Evolutionary conservation across 2,113 vertebrate species (phyloP).

Genomic region (Aspidoscelis tigris): DNA sequence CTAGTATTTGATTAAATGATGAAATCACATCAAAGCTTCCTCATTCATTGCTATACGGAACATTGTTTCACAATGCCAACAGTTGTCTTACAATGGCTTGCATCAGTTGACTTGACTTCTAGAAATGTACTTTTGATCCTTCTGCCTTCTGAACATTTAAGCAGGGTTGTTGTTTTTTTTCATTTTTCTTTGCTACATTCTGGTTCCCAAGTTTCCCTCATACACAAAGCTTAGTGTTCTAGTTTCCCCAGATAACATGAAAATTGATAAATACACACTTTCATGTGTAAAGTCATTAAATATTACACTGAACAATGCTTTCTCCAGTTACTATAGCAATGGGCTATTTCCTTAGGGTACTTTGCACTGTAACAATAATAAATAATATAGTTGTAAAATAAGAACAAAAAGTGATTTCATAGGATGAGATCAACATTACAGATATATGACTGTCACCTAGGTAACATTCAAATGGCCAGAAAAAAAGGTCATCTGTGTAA

Average conservation of each 20-base stretch:
- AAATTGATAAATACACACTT: not conserved
- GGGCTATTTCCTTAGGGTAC: too few species aligned
- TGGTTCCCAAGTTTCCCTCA: not conserved
- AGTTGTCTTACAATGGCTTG: too few species aligned
- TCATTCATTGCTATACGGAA: not conserved
- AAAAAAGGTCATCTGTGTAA: too few species aligned
- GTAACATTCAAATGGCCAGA: too few species aligned
- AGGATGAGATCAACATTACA: too few species aligned
- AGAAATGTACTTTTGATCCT: not conserved
- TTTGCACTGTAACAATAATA: too few species aligned
- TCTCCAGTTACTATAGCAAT: too few species aligned
- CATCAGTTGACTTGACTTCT: too few species aligned
- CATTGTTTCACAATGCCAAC: not conserved
- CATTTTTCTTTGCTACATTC: not conserved
- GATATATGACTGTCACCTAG: too few species aligned
- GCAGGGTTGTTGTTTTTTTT: not conserved
- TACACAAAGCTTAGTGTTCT: not conserved
- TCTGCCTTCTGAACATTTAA: not conserved
- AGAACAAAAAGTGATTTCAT: too few species aligned
- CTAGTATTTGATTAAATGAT: not conserved
- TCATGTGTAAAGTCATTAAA: not conserved
- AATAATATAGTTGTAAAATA: too few species aligned
- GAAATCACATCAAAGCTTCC: not conserved
- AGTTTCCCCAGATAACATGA: not conserved
- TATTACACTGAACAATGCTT: too few species aligned